These are phyloP conservation scores for Casuarius casuarius DNA, from an alignment of 2,113 vertebrate species.

Conservation along the genomic window DNA sequence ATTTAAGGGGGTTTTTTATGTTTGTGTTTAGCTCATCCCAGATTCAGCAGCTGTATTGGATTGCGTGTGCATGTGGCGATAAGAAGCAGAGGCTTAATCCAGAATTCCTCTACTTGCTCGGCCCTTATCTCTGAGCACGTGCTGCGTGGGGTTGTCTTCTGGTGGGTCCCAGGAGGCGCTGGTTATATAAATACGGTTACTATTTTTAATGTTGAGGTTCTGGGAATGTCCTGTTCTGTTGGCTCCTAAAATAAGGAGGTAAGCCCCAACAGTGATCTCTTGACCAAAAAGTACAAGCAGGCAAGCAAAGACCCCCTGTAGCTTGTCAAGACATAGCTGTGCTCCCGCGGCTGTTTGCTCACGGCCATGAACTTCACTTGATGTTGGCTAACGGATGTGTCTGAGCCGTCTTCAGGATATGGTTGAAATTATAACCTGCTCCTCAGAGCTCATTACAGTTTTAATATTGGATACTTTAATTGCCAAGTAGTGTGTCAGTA, in stretches of 20 bases:
- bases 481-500: not conserved
- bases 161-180: not conserved
- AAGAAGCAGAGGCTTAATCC: not conserved
- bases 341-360: not conserved
- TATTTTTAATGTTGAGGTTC: not conserved
- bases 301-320: not conserved
- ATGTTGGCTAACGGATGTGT: not conserved
- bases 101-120: conserved; percentile 1
- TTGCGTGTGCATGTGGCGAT: not conserved
- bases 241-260: not conserved
- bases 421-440: not conserved
- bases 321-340: not conserved
- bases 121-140: conserved; percentile 39
- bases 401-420: not conserved
- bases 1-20: not conserved
- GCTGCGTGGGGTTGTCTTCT: not conserved
- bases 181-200: not conserved
- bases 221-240: not conserved
- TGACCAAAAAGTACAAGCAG: fast-evolving
- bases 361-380: not conserved
- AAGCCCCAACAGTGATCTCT: not conserved
- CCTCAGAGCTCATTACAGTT: not conserved
- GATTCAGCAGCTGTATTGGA: not conserved
- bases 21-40: fast-evolving
- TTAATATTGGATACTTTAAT: not conserved